Base-by-base conservation (phyloP, 2,113 vertebrate species). In the Antechinus flavipes region DNA sequence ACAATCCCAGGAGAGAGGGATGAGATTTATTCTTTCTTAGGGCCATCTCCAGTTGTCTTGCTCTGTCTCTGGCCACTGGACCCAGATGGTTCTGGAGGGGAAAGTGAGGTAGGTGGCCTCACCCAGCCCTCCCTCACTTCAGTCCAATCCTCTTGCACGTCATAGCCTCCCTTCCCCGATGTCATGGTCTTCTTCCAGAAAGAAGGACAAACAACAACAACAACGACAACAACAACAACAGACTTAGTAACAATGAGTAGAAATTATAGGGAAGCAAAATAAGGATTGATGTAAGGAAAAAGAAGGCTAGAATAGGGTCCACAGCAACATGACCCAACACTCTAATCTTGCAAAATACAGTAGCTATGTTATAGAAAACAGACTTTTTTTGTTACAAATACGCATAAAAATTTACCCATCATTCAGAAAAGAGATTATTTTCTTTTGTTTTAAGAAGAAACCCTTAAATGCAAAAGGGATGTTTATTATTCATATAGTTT, bases 401-500 rank as follows among this genome's bases (percentile, higher is more conserved):
- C 42, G 92, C 61, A 53, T 96, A 94, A 46, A 76, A 97, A 96
- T 91, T 92, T 52, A 68, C 54, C 54, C 89, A 96, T 96, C 50
- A 92, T 93, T 23, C 91, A 54, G 50, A 94, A 91, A 95, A 94
- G 91, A 54, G 91, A 95, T 68, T 89, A 47, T 96, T 95, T 95
- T 76, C 93, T 94, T 94, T n/a, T 94, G 84, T 93, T 90, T 97
- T 89, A 91, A 95, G 93, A 93, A 94, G 90, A 96, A 92, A 56
- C 53, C 94, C 54, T 42, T 68, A 68, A 49, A 97, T 97, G 97
- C 95, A 94, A 91, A 91, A 52, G 89, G 47, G 96, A 96, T 92
- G 93, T 68, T 89, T 52, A 95, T 94, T 95, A 93, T 9, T 68
- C 56, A 96, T 92, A 95, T 94, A 91, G 54, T 98, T 98, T 98